Conservation (phyloP, 2,113 vertebrate genomes). For the Dasyornis broadbenti region DNA sequence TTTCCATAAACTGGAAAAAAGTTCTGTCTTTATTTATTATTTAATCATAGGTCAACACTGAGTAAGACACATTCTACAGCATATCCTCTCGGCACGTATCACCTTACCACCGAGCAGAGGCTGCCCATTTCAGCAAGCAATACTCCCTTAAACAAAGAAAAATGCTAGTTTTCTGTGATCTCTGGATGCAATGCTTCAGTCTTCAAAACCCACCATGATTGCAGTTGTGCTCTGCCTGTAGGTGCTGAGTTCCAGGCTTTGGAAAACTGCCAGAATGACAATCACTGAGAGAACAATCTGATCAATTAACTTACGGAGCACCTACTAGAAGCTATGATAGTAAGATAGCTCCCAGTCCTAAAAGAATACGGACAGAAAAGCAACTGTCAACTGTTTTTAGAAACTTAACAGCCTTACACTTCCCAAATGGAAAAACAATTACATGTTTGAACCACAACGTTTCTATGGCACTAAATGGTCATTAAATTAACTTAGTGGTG, state of each 20-base stretch:
- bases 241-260: neutral
- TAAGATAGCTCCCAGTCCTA: neutral
- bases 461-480: neutral
- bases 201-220: neutral
- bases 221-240: neutral
- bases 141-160: neutral
- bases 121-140: neutral
- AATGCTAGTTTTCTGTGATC: neutral
- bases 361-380: neutral
- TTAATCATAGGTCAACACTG: neutral
- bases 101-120: neutral
- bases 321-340: neutral
- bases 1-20: neutral
- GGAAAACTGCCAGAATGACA: neutral
- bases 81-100: neutral
- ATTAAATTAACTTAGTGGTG: neutral
- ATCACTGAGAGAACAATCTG: neutral
- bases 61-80: neutral
- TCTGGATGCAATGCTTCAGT: neutral
- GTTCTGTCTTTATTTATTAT: neutral
- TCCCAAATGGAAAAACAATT: neutral
- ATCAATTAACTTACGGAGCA: neutral
- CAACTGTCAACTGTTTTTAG: neutral
- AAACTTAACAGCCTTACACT: neutral
- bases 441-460: neutral